Evolutionary conservation across 2,888 invertebrate species (phyloP), one percentile per base, ranked within the genome.

Genomic region (Schrankia costaestrigalis): DNA sequence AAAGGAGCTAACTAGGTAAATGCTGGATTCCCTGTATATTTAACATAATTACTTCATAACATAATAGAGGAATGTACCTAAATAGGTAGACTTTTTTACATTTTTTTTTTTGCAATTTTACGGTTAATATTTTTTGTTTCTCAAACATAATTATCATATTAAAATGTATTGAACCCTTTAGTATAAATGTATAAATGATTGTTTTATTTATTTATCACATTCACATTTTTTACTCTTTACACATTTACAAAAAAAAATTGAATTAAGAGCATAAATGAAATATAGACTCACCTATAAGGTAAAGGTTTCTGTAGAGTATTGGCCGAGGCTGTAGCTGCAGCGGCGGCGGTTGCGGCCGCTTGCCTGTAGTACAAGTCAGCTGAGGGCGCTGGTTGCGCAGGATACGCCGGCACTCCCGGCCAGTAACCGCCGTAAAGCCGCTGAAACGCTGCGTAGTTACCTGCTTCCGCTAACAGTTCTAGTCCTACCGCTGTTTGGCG

Each of bases 391-490:
- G 92, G 90, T 44, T 93, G 89, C 37, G 93, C 91, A 25, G 93
- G 93, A 41, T 92, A 91, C 47, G 91, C 89, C 4, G 92, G 90
- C 33, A 92, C 90, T 48, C 92, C 92, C 26, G 91, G 90, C 90
- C 89, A 71, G 76, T 94, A 94, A 0, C 93, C 92, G 6, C 95
- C 95, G 83, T 96, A 97, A 46, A 99, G 90, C 45, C 98, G 91
- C 86, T 98, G 98, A 70, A 99, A 96, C n/a, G 99, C 99, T 1
- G 98, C 98, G 84, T 97, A 97, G 89, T 98, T 99, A 5, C 97
- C 97, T 0, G 98, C 97, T 78, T 99, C 99, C 1, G 98, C 97
- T 35, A 99, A 89, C 22, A 99, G 91, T 77, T 99, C 99, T 56
- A 98, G 83, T 0, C 99, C 98, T 2, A 99, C 99, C 0, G 99